Base-by-base conservation (phyloP, 2,888 invertebrate species). In the Netelia virgata region DNA sequence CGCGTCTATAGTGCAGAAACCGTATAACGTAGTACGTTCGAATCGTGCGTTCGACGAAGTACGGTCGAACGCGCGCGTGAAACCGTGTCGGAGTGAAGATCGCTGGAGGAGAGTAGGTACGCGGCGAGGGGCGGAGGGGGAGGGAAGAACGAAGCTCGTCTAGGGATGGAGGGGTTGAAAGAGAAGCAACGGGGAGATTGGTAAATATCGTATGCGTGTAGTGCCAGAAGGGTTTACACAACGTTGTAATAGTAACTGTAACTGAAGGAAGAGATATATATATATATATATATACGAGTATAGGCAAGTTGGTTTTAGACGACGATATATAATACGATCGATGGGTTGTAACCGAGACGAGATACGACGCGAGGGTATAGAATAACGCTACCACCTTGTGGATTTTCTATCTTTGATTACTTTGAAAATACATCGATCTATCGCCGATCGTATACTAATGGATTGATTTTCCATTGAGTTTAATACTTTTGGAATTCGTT, bases 151-250 rank as follows among this genome's bases (percentile, higher is more conserved):
- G 59, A 61, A n/a, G 20, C 14, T 47, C 14, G 43, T 23, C n/a
- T 11, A 11, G 63, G 20, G 50, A 74, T 16, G 63, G 47, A 53
- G 61, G 28, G 69, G 73, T 61, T 53, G 69, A 36, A 36, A 36
- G 36, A 36, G 36, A 36, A 36, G 36, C 36, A 23, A 69, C 20
- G 47, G 50, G 82, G 63, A 47, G 61, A 20, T 78, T 74, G 55
- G 78, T 72, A 83, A 83, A 83, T 74, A 83, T 78, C 69, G 83
- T 68, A 68, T 23, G 61, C 57, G 36, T 59, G 68, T 68, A 50
- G 68, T 72, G 61, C 50, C 66, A 28, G 18, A 73, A 18, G 41
- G 80, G 72, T 72, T 82, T 72, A 28, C 59, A 82, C 61, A 73
- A 73, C 59, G 55, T 59, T 59, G 72, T 59, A 76, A 72, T 50